Percentiles rank a stretch among this genome's conserved stretches.
Conservation (phyloP, 37 sponge, comb jelly and placozoan genomes). For the Theonella swinhoei region DNA sequence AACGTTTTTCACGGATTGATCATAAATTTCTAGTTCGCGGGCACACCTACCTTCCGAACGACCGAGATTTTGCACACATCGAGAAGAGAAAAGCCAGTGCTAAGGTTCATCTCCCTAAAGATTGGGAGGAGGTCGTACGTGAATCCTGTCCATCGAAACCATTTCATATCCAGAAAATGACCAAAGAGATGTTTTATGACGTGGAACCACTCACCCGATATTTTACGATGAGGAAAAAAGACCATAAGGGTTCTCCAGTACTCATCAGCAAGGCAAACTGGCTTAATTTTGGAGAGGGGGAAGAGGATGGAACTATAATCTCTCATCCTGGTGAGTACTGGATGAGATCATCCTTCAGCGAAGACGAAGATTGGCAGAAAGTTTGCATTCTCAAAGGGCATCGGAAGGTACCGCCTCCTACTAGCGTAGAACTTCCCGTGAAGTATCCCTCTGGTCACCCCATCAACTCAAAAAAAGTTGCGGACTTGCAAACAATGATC, state of each 20-base stretch:
- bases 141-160: conserved; percentile 8
- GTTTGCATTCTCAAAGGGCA: conserved; percentile 50
- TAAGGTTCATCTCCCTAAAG: conserved; percentile 17
- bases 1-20: conserved; percentile 28
- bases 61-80: conserved; percentile 30
- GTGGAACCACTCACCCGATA: background rate
- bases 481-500: conserved; percentile 48
- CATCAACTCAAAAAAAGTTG: conserved; percentile 47
- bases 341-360: conserved; percentile 29
- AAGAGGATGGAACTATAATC: conserved; percentile 8
- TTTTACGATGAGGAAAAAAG: conserved; percentile 25
- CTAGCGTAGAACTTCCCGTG: conserved; percentile 1
- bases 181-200: conserved; percentile 12
- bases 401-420: conserved; percentile 27
- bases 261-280: conserved; percentile 35
- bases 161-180: conserved; percentile 7
- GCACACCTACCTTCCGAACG: too few species aligned
- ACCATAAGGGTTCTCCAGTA: conserved; percentile 13
- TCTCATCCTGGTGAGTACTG: conserved; percentile 56
- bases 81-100: conserved; percentile 38
- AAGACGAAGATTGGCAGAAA: conserved; percentile 31
- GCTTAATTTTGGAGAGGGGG: conserved; percentile 39
- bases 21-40: conserved; percentile 46
- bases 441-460: conserved; percentile 43
- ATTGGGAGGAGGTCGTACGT: conserved; percentile 56